Evolutionary conservation across 2,113 vertebrate species (phyloP), one percentile per base, ranked within the genome.

Genomic region (Probosciger aterrimus): DNA sequence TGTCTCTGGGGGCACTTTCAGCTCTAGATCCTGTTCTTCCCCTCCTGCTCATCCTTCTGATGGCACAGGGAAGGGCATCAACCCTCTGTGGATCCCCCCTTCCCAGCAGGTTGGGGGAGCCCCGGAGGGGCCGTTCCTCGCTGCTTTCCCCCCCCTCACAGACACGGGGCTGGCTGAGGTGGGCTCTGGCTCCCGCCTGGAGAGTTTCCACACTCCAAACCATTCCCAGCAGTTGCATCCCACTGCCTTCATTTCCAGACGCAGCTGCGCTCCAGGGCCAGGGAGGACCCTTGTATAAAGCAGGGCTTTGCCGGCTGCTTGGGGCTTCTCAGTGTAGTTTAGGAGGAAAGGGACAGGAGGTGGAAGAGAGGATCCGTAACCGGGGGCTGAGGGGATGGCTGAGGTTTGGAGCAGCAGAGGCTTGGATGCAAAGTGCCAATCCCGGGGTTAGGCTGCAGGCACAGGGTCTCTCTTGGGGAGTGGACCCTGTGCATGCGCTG

Each of bases 91-190:
- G 14, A 8, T 5, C 6, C 57, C 16, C 24, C 23, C 5, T 31
- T 47, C 47, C 53, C 68, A 14, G 50, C 41, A 14, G 86, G 35
- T 15, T 43, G 55, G 65, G 52, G 39, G 14, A 62, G n/a, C 23
- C 49, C n/a, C 0, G 0, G 33, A 31, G 46, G 43, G 35, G 12
- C 16, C 8, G 4, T 17, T 73, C 22, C 64, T 24, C 35, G 1
- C 39, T 15, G 62, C 35, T 69, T 55, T 63, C 9, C 47, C 68
- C 71, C 71, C 28, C 46, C 6, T 2, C n/a, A 7, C 6, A 6
- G 63, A 12, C 57, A 4, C 1, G 13, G 75, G 37, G 41, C 55
- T 50, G 80, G 50, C 28, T 0, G 2, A 28, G 62, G 47, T 39
- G 86, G 39, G 81, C 69, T 88, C 70, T 49, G 79, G 2, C 62